Percentiles rank a stretch among this genome's conserved stretches.
These are phyloP conservation scores for Deroplatys truncata DNA, from an alignment of 2,888 invertebrate genomes.

Conservation along the genomic window DNA sequence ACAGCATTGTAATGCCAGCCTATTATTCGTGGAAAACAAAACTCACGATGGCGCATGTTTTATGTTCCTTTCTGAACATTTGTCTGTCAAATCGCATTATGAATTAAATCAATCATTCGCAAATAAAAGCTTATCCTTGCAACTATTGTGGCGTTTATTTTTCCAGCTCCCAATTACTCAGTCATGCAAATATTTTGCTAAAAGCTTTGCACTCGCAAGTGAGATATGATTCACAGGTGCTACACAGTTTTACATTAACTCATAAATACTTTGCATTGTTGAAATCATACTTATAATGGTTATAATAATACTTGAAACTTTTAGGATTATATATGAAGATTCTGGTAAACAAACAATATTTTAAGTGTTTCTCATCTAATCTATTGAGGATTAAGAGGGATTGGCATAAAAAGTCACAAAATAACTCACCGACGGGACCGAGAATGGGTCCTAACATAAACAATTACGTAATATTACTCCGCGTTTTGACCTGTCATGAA, in stretches of 20 bases:
- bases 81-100: background rate
- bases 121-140: background rate
- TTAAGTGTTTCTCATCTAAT: too few species aligned
- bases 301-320: too few species aligned
- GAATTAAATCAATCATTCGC: background rate
- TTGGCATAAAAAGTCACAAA: too few species aligned
- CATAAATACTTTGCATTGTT: background rate
- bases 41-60: background rate
- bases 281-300: too few species aligned
- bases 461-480: too few species aligned
- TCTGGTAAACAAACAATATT: too few species aligned
- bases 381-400: too few species aligned
- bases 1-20: background rate
- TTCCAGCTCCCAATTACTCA: background rate
- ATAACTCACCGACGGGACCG: too few species aligned
- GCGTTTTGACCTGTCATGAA: too few species aligned
- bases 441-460: too few species aligned
- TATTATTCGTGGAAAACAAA: background rate
- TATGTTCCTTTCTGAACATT: background rate
- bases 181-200: background rate
- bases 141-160: background rate
- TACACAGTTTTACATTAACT: background rate
- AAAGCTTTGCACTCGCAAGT: background rate
- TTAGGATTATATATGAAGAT: too few species aligned
- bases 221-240: background rate